Conservation (phyloP, 2,113 vertebrate genomes). For the Anguilla japonica region DNA sequence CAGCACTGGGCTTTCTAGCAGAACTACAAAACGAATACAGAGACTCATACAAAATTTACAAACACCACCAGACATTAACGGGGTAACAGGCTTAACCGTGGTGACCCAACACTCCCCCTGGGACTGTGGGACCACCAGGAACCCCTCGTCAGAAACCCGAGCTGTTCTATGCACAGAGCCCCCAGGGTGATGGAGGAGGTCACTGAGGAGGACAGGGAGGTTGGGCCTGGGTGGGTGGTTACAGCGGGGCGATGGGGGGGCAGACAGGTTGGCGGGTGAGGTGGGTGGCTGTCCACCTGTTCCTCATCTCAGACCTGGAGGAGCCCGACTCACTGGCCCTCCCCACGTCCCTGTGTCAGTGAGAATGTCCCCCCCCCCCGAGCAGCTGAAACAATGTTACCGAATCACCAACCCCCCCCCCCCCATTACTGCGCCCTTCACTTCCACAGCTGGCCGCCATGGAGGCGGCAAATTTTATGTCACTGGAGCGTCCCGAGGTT, state of each 20-base stretch:
- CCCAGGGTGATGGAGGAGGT: not conserved
- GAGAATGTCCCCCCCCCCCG: not conserved
- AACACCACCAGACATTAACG: no score
- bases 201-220: no score
- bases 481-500: not conserved
- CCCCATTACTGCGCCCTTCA: not conserved
- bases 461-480: not conserved
- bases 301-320: conserved; percentile 11
- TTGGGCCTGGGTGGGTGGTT: not conserved
- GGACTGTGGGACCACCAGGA: not conserved
- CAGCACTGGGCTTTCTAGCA: not conserved
- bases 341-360: not conserved
- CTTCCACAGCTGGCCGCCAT: no score
- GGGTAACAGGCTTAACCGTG: not conserved
- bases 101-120: not conserved
- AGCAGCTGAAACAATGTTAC: conserved; percentile 31
- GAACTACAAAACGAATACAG: not conserved
- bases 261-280: not conserved
- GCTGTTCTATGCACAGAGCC: not conserved
- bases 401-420: not conserved
- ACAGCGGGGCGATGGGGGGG: not conserved
- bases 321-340: not conserved
- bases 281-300: not conserved
- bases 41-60: not conserved
- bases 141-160: conserved; percentile 13